These are phyloP conservation scores for Drosophila eohydei DNA, from an alignment of 2,888 invertebrate species.

Conservation along the genomic window DNA sequence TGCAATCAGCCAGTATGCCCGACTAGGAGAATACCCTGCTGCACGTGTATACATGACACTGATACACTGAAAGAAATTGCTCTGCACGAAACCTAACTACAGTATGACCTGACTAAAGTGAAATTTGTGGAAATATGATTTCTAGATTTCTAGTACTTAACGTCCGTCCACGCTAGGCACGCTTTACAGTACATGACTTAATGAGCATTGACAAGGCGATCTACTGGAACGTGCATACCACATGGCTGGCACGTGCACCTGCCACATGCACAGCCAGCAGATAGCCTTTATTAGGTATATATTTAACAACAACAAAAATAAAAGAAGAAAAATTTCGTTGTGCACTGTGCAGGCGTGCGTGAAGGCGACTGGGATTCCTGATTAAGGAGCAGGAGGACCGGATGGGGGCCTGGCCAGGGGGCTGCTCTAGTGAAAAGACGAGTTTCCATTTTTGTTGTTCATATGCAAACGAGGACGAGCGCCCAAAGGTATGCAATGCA, in stretches of 20 bases:
- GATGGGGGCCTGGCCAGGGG: accelerated
- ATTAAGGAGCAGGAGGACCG: not conserved
- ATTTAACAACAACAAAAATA: not conserved
- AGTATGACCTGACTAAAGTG: not conserved
- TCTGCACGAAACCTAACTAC: not conserved
- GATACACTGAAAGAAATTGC: not conserved
- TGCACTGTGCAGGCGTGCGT: constrained; percentile 43
- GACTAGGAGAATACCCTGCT: constrained; percentile 12
- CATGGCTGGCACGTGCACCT: not conserved
- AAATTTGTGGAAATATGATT: not conserved
- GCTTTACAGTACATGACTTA: not conserved
- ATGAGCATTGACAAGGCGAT: no score
- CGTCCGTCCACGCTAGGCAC: not conserved
- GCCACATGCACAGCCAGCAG: not conserved
- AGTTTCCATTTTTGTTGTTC: constrained; percentile 7
- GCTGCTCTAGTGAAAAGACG: constrained; percentile 14
- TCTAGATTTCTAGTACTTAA: no score
- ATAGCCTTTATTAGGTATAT: constrained; percentile 16
- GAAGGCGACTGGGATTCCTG: constrained; percentile 10
- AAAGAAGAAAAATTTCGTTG: not conserved
- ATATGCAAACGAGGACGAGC: constrained; percentile 69
- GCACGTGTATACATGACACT: not conserved
- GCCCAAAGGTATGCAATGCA: constrained; percentile 75
- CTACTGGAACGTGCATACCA: not conserved
- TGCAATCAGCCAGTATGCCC: not conserved